Evolutionary conservation across 2,113 vertebrate genomes (phyloP).

Genomic region (Romanogobio albipinnatus): DNA sequence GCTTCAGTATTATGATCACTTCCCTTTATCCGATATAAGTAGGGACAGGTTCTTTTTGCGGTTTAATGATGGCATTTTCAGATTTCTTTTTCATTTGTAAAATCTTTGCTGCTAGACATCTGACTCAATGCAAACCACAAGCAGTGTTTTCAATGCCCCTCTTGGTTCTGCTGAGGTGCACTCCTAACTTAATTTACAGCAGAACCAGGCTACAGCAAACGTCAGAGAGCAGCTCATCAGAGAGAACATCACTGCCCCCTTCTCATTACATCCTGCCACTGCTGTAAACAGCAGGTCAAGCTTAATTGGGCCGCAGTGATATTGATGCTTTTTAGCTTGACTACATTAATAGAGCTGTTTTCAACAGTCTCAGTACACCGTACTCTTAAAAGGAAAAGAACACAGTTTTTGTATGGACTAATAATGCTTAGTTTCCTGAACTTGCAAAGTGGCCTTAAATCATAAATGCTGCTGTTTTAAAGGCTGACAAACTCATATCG

Average conservation of each 20-base stretch:
- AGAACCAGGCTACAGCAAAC: slow-evolving; percentile 26
- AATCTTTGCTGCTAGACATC: background rate
- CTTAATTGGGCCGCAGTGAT: slow-evolving; percentile 24
- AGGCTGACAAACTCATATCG: background rate
- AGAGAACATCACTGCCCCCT: slow-evolving; percentile 26
- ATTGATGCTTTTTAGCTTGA: background rate
- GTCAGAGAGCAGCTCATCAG: slow-evolving; percentile 12
- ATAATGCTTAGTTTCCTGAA: background rate
- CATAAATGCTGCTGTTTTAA: background rate
- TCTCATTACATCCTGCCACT: slow-evolving; percentile 16
- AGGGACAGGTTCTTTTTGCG: background rate
- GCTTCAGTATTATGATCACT: background rate
- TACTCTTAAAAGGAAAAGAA: background rate
- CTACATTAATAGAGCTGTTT: background rate
- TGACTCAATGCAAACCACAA: background rate
- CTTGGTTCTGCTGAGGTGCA: background rate
- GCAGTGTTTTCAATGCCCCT: background rate
- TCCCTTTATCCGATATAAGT: background rate
- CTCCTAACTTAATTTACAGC: slow-evolving; percentile 36
- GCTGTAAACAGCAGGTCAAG: slow-evolving; percentile 28
- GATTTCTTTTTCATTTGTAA: background rate
- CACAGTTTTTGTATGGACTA: background rate
- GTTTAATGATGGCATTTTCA: background rate
- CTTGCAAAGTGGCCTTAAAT: background rate
- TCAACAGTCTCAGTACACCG: background rate